Base-by-base conservation (phyloP, 2,113 vertebrate species). In the Engraulis encrasicolus region DNA sequence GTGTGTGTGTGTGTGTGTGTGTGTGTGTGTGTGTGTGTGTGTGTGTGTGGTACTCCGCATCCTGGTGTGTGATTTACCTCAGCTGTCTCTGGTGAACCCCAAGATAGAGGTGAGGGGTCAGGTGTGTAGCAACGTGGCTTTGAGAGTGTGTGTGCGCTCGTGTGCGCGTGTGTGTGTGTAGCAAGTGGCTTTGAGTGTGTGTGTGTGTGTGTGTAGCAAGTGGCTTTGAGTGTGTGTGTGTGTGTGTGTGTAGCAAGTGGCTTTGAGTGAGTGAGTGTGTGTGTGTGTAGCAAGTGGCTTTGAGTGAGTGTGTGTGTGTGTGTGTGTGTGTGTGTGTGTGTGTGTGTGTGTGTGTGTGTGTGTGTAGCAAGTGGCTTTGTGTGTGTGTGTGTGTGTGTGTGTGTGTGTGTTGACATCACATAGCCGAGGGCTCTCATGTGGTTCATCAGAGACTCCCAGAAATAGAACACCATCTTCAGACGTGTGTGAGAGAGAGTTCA, bases 401-500 rank as follows among this genome's bases (percentile, higher is more conserved):
- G 58, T 66, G 58, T 66, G 58, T 31, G 58, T 66, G 6, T 18
- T 52, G 50, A 5, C 15, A 52, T 18, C 17, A 52, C 50, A 45
- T 9, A 58, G 54, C 20, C 6, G 20, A n/a, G 6, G 20, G 54
- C 19, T n/a, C 19, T 58, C 6, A n/a, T 58, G 54, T 58, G 54
- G 54, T n/a, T 58, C 54, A n/a, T 20, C 19, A 58, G 54, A 6
- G 54, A 20, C 6, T n/a, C 23, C 1, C 54, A n/a, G 20, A 58
- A 58, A 20, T 58, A 58, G 54, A 58, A n/a, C 54, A 58, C 54
- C 19, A 6, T 58, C 54, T 58, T 58, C 54, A 79, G 78, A n/a
- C 37, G 6, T 17, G 78, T 19, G 54, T n/a, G n/a, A n/a, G n/a
- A n/a, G n/a, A n/a, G n/a, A n/a, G n/a, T n/a, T n/a, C n/a, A n/a